A percentile compares a stretch with the other conserved stretches of the same genome.
Conservation (phyloP, 2,797 vertebrate genomes). For the Aplochiton taeniatus region DNA sequence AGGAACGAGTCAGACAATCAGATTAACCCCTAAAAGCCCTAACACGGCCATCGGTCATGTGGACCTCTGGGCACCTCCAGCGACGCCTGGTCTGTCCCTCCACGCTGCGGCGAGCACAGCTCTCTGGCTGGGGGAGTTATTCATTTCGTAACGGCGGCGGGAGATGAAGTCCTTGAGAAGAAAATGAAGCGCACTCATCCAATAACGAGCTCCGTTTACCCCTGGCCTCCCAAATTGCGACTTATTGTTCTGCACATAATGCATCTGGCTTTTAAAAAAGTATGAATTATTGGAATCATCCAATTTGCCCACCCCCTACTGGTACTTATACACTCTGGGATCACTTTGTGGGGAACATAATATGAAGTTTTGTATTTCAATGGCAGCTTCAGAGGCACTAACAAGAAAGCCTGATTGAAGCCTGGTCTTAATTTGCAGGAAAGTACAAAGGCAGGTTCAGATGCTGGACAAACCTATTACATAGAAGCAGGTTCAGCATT, state of each 20-base stretch:
- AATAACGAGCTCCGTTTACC: slow-evolving; percentile 50
- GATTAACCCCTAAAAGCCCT: slow-evolving; percentile 41
- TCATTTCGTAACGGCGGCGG: slow-evolving; percentile 62
- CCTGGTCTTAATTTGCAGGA: slow-evolving; percentile 42
- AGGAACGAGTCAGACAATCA: slow-evolving; percentile 57
- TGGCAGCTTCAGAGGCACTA: slow-evolving; percentile 43
- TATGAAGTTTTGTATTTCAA: slow-evolving; percentile 68
- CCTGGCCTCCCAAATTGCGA: slow-evolving; percentile 60
- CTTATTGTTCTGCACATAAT: slow-evolving; percentile 72
- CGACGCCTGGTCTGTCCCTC: slow-evolving; percentile 39
- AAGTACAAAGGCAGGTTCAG: slow-evolving; percentile 43
- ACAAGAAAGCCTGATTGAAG: slow-evolving; percentile 70
- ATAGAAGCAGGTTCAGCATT: slow-evolving; percentile 35
- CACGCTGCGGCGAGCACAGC: slow-evolving; percentile 31
- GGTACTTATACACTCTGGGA: slow-evolving; percentile 52
- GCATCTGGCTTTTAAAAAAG: slow-evolving; percentile 67
- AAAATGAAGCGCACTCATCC: slow-evolving; percentile 57
- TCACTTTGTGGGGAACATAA: slow-evolving; percentile 52
- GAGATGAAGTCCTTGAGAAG: slow-evolving; percentile 58
- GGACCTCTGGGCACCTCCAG: slow-evolving; percentile 35
- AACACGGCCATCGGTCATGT: slow-evolving; percentile 44
- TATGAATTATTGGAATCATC: slow-evolving; percentile 68
- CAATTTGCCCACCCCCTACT: slow-evolving; percentile 55
- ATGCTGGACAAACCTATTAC: slow-evolving; percentile 47
- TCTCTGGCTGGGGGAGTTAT: slow-evolving; percentile 53